Base-by-base conservation (phyloP, 1,140 invertebrate genomes). In the Atta colombica region DNA sequence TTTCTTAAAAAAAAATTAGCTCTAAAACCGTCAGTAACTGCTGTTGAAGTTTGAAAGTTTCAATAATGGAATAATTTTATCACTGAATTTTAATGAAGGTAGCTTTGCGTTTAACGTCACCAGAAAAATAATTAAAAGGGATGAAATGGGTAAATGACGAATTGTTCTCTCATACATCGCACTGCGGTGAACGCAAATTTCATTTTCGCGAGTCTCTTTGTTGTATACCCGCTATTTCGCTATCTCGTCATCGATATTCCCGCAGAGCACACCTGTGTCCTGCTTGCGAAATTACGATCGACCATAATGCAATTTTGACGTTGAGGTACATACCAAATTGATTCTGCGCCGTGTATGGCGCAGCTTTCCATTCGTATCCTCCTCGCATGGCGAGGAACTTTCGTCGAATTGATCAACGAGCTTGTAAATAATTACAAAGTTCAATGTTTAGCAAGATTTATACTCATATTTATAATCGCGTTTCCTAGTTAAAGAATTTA, bases 271-370 rank as follows among this genome's bases (percentile, higher is more conserved):
- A 93, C 92, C 93, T 93, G 92, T 88, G 89, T 61, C 87, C 87
- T 86, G 92, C 93, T 93, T 93, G 93, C 86, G 69, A 89, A 93
- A 93, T 93, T 92, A 93, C 92, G 86, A 92, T 86, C 82, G 78
- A 84, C 88, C 88, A 81, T 92, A 93, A 93, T 87, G 69, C 88
- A 92, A 93, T 93, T 93, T 90, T 31, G 65, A 53, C 63, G 65
- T 55, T 69, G 51, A 82, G 84, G 58, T 88, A 89, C 91, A 86
- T 63, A 85, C 80, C 80, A 87, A 90, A 91, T 87, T 92, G 88
- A 88, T 91, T 92, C 89, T 60, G 60, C 53, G 66, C 28, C 58
- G 14, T n/a, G 45, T 45, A 82, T n/a, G 68, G 68, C 28, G 31
- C 77, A 81, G 66, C 80, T 74, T 61, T 84, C 58, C 45, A 28